Evolutionary conservation across 2,888 invertebrate genomes (phyloP).

Genomic region (Pediacus dermestoides): DNA sequence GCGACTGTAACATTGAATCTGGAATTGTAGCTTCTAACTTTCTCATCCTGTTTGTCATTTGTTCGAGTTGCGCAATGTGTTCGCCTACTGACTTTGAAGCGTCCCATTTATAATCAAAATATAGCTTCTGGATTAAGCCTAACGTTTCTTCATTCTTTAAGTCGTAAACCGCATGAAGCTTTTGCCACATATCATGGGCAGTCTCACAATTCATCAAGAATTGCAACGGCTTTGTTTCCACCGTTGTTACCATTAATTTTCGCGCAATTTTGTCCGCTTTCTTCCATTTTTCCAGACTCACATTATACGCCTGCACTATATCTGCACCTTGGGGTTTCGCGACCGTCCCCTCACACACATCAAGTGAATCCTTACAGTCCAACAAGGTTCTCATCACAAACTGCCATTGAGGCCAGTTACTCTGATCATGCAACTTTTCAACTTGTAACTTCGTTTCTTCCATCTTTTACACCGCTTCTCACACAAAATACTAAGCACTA

Average conservation of each 20-base stretch:
- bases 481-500: too few relatives aligned
- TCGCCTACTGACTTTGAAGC: conserved; percentile 11
- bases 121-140: conserved; percentile 23
- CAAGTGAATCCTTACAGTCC: conserved; percentile 16
- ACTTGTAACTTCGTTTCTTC: too few relatives aligned
- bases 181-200: conserved; percentile 27
- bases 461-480: too few relatives aligned
- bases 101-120: conserved; percentile 26
- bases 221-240: conserved; percentile 22
- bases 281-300: conserved; percentile 10
- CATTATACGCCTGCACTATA: conserved; percentile 1
- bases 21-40: conserved; percentile 19
- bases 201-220: conserved; percentile 19
- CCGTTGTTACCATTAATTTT: conserved; percentile 25
- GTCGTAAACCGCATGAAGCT: conserved; percentile 24
- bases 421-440: conserved; percentile 25
- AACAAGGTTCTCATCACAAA: conserved; percentile 20
- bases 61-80: conserved; percentile 24
- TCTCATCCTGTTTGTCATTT: conserved; percentile 21
- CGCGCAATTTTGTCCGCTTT: conserved; percentile 23
- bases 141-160: conserved; percentile 24
- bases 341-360: conserved; percentile 18
- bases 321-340: too few relatives aligned
- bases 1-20: conserved; percentile 21
- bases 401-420: conserved; percentile 25